Evolutionary conservation across 2,113 vertebrate genomes (phyloP), one percentile per base, ranked within the genome.

Genomic region (Ceyx margarethae): DNA sequence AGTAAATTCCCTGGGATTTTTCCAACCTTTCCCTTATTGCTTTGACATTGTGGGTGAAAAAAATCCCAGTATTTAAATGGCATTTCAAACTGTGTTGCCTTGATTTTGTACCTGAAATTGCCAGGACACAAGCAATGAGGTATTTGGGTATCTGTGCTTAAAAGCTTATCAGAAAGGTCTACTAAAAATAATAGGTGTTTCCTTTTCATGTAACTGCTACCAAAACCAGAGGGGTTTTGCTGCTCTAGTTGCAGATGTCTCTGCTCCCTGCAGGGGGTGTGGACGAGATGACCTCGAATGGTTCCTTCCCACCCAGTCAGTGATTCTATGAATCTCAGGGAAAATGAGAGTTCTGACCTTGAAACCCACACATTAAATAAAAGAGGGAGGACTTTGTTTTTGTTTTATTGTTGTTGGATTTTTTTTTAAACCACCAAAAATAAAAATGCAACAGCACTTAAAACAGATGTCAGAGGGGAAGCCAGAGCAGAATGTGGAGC

Each of bases 51-150:
- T 33, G 54, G 31, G 5, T 56, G 50, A 66, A 33, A 69, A 65
- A 18, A 18, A 0, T 1, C 25, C 8, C 2, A 6, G 1, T 19
- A 20, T 61, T 51, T 54, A 65, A 81, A 53, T 22, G 11, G 18
- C 11, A 65, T 13, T 40, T 74, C 66, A 25, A 33, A 51, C 7
- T 26, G 29, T 0, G 0, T 22, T 51, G 48, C 21, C 15, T 61
- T 68, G 35, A 6, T n/a, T 74, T 81, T 61, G 40, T 56, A 45
- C 15, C 29, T 65, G 65, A 67, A 65, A 64, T 31, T 57, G 13
- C 29, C 42, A 56, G 21, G 58, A 42, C 46, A 21, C 14, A 51
- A 13, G 54, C n/a, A 57, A 10, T 40, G 33, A 58, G 26, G 9
- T 43, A 6, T 71, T 75, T 88, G 50, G 18, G 13, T 45, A 17